Conservation (phyloP, 2,888 invertebrate genomes). For the Druceiella hillmani region DNA sequence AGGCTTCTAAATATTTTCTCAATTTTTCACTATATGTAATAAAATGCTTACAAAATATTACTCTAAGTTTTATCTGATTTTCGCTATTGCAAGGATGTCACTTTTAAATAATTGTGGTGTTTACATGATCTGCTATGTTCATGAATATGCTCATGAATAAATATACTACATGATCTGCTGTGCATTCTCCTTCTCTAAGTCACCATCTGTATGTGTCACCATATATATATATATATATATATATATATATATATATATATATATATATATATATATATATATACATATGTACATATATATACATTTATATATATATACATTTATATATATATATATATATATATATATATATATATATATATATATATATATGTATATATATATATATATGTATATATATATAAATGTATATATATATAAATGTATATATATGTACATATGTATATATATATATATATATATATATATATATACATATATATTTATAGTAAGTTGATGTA, state of each 20-base stretch:
- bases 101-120: no score
- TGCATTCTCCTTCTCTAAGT: background rate
- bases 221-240: constrained; percentile 1
- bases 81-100: no score
- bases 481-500: background rate
- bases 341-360: no score
- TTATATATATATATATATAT: background rate
- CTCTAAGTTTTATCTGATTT: no score
- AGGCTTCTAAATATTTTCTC: no score
- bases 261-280: constrained; percentile 1
- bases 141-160: no score
- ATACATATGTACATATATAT: background rate
- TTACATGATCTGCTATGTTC: no score
- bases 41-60: no score
- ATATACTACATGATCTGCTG: no score
- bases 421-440: background rate
- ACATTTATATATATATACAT: background rate
- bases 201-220: background rate
- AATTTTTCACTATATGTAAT: no score
- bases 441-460: background rate
- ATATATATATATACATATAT: background rate
- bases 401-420: background rate
- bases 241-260: constrained; percentile 1
- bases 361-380: background rate
- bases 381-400: background rate